These are phyloP conservation scores for Unio pictorum DNA, from an alignment of 2,888 invertebrate species.

Conservation along the genomic window DNA sequence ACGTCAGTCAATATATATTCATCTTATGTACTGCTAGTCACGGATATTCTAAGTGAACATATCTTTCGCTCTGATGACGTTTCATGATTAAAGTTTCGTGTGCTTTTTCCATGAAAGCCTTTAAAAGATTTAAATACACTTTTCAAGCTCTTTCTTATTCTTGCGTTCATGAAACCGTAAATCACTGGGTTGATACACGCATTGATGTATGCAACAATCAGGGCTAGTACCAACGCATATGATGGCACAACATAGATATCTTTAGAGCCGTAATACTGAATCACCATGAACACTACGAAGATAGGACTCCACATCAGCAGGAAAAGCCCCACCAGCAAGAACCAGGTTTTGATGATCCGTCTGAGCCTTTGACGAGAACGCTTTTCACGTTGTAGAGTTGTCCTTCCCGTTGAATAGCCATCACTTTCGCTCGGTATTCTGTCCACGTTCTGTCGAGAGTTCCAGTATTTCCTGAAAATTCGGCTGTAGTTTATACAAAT, in stretches of 20 bases:
- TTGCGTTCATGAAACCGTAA: constrained; percentile 47
- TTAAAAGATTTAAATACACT: too few species aligned
- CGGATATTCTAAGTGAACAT: too few species aligned
- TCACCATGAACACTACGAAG: constrained; percentile 43
- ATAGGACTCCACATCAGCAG: constrained; percentile 53
- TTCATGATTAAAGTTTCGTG: too few species aligned
- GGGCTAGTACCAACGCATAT: constrained; percentile 36
- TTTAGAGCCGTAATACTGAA: constrained; percentile 38
- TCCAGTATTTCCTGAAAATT: constrained; percentile 43
- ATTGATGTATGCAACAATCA: constrained; percentile 44
- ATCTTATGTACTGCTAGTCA: too few species aligned
- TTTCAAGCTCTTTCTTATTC: too few species aligned
- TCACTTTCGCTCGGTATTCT: too few species aligned
- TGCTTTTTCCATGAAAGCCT: too few species aligned
- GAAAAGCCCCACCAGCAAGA: constrained; percentile 49
- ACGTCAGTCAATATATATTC: too few species aligned
- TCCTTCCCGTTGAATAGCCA: background rate
- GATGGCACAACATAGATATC: constrained; percentile 40
- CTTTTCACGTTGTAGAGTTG: background rate
- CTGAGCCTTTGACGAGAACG: constrained; percentile 28
- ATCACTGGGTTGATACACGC: constrained; percentile 54
- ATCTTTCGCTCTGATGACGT: too few species aligned
- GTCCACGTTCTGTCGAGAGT: constrained; percentile 6
- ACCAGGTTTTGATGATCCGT: constrained; percentile 46
- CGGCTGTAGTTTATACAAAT: constrained; percentile 42